These are phyloP conservation scores for Aplocera efformata DNA, from an alignment of 2,888 invertebrate genomes.

Conservation along the genomic window DNA sequence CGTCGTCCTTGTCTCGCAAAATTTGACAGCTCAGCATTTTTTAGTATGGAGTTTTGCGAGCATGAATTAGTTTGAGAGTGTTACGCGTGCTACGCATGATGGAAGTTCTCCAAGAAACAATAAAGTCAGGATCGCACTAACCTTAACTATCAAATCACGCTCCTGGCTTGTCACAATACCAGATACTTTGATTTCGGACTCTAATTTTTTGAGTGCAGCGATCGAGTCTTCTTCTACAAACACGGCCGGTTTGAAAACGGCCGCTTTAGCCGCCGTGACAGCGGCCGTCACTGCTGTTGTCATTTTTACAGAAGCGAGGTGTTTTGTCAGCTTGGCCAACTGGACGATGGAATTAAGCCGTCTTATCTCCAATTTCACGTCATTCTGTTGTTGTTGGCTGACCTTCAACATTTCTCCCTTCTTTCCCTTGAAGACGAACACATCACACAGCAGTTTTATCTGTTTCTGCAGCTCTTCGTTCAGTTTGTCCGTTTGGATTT, in stretches of 20 bases:
- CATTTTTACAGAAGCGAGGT: conserved; percentile 25
- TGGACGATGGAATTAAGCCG: conserved; percentile 52
- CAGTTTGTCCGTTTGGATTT: conserved; percentile 23
- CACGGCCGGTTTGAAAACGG: conserved; percentile 37
- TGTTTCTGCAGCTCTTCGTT: conserved; percentile 32
- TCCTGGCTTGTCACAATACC: conserved; percentile 54
- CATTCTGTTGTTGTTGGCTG: conserved; percentile 60
- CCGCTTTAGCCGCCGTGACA: conserved; percentile 27
- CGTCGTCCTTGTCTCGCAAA: too few species aligned
- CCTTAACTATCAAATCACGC: conserved; percentile 67
- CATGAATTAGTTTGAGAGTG: too few species aligned
- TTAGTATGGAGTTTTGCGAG: too few species aligned
- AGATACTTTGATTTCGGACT: conserved; percentile 40
- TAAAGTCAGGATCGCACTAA: too few species aligned
- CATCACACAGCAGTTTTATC: conserved; percentile 37
- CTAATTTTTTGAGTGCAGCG: conserved; percentile 37
- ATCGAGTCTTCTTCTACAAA: conserved; percentile 42
- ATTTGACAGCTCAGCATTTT: too few species aligned
- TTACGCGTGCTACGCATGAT: too few species aligned
- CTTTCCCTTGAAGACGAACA: conserved; percentile 33
- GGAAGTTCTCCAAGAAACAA: too few species aligned
- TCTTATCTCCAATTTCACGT: conserved; percentile 54
- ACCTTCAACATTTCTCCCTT: conserved; percentile 42
- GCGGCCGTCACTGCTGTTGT: conserved; percentile 29
- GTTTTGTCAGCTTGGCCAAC: conserved; percentile 41